Evolutionary conservation across 1,140 invertebrate genomes (phyloP).

Genomic region (Procambarus virginalis): DNA sequence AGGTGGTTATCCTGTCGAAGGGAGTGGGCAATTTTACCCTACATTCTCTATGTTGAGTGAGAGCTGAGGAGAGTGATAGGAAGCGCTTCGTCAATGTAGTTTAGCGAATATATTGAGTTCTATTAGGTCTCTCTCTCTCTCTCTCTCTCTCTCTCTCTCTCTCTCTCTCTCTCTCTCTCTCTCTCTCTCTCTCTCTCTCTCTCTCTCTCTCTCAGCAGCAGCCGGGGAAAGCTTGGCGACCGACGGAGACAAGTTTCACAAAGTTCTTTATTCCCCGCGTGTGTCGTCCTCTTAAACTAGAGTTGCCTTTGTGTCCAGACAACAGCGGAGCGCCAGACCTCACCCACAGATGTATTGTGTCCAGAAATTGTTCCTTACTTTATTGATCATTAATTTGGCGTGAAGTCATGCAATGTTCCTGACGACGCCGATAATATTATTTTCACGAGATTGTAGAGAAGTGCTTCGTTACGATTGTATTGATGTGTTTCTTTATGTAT

Average conservation of each 20-base stretch:
- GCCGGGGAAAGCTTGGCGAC: not conserved
- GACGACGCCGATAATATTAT: not conserved
- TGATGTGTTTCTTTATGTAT: too few species aligned
- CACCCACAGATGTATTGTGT: not conserved
- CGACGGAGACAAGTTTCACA: not conserved
- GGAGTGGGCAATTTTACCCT: too few species aligned
- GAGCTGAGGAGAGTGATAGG: too few species aligned
- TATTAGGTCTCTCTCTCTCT: not conserved
- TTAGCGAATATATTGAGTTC: too few species aligned
- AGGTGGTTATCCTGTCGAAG: too few species aligned
- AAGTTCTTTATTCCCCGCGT: not conserved
- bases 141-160: slow-evolving; percentile 2
- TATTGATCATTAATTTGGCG: too few species aligned
- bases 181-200: not conserved
- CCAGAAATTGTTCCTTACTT: too few species aligned
- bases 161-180: slow-evolving; percentile 2
- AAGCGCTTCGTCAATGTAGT: too few species aligned
- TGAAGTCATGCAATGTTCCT: too few species aligned
- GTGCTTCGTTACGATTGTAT: too few species aligned
- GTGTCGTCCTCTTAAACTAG: not conserved
- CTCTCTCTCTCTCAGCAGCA: not conserved
- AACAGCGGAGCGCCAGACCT: not conserved
- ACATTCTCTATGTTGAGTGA: too few species aligned
- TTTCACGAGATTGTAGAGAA: too few species aligned
- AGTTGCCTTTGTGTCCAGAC: not conserved